A percentile compares a stretch with the other conserved stretches of the same genome.
Conservation (phyloP, 1,140 invertebrate species). For the Acyrthosiphon pisum region DNA sequence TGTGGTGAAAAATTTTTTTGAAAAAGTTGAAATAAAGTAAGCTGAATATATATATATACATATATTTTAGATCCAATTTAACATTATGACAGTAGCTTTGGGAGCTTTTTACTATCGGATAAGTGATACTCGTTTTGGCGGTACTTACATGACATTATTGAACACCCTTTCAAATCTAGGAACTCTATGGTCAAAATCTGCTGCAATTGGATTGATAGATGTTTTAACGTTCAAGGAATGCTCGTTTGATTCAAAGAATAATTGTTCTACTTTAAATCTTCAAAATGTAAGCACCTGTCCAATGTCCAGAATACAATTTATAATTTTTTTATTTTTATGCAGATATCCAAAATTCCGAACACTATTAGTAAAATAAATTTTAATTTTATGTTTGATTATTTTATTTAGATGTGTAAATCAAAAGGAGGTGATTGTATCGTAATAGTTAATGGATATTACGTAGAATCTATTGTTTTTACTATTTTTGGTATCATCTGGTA, state of each 20-base stretch:
- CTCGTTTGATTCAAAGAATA: no score
- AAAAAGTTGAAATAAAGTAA: not conserved
- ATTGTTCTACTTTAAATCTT: no score
- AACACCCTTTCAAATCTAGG: not conserved
- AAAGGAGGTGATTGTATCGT: not conserved
- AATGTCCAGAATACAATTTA: no score
- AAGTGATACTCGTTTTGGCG: conserved; percentile 78
- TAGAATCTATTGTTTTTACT: not conserved
- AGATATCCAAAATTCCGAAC: no score
- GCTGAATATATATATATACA: no score
- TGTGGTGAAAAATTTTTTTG: not conserved
- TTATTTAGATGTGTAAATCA: not conserved
- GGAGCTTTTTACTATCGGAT: not conserved
- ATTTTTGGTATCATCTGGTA: not conserved
- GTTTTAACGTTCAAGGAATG: not conserved
- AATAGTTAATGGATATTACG: not conserved
- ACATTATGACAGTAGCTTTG: not conserved
- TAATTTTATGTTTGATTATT: not conserved
- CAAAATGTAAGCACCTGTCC: no score
- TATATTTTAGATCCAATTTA: not conserved
- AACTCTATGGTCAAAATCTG: not conserved
- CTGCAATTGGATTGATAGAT: not conserved
- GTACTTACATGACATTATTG: not conserved
- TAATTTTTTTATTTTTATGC: no score
- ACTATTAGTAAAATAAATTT: not conserved